A percentile compares a stretch with the other conserved stretches of the same genome.
Evolutionary conservation across 2,888 invertebrate species (phyloP).

Genomic region (Drosophila pseudotalamancana): DNA sequence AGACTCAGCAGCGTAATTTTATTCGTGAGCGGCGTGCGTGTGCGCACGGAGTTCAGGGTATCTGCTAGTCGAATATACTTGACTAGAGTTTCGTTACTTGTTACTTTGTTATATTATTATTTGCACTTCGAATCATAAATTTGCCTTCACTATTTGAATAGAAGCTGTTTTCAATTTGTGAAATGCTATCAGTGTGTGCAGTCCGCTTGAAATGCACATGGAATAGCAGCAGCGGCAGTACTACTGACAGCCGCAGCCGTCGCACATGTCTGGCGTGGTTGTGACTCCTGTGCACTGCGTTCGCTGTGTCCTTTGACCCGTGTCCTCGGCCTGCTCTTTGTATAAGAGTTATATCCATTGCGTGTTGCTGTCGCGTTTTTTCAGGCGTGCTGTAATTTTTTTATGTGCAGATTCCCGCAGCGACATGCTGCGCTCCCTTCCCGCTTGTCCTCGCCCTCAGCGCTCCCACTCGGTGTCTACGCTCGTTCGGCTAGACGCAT

Average conservation of each 20-base stretch:
- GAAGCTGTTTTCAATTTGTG: not conserved
- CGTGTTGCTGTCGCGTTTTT: slow-evolving; percentile 77
- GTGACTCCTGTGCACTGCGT: slow-evolving; percentile 21
- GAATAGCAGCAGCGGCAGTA: slow-evolving; percentile 34
- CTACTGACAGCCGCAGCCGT: slow-evolving; percentile 4
- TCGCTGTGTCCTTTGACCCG: slow-evolving; percentile 12
- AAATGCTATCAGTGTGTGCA: not conserved
- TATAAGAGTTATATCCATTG: slow-evolving; percentile 79
- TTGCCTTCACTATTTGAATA: no score
- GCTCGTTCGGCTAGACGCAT: slow-evolving; percentile 75
- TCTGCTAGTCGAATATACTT: no score
- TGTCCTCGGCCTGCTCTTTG: slow-evolving; percentile 51
- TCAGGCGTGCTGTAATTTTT: slow-evolving; percentile 77
- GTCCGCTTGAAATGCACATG: slow-evolving; percentile 51
- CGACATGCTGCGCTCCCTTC: no score
- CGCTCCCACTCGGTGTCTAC: slow-evolving; percentile 15
- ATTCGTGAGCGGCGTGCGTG: no score
- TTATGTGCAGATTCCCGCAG: slow-evolving; percentile 54
- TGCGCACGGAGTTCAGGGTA: no score
- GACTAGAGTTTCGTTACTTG: no score
- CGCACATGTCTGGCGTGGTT: slow-evolving; percentile 18
- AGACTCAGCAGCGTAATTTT: no score
- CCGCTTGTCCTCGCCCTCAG: slow-evolving; percentile 1
- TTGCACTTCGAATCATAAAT: no score
- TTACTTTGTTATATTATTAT: no score